Evolutionary conservation across 2,797 vertebrate genomes (phyloP).

Genomic region (Selene dorsalis): DNA sequence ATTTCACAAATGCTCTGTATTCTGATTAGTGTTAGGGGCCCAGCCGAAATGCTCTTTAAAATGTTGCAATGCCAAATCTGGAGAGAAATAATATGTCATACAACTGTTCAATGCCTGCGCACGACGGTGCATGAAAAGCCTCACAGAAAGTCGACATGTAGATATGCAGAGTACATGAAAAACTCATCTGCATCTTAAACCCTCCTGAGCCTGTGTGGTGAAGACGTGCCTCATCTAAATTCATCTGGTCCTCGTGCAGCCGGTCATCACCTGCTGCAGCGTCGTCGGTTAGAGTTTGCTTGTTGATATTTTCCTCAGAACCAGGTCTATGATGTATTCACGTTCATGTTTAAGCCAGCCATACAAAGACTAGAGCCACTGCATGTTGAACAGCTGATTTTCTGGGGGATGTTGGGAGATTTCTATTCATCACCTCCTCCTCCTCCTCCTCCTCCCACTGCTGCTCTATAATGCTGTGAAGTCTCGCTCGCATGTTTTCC

Average conservation of each 20-base stretch:
- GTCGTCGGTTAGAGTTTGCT: slow-evolving; percentile 15
- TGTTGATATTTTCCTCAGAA: slow-evolving; percentile 38
- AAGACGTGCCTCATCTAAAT: slow-evolving; percentile 38
- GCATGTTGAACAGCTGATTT: slow-evolving; percentile 62
- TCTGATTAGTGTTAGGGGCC: slow-evolving; percentile 41
- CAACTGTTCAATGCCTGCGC: slow-evolving; percentile 41
- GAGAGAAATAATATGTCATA: slow-evolving; percentile 41
- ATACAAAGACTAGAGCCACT: slow-evolving; percentile 12
- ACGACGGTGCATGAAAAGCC: slow-evolving; percentile 27
- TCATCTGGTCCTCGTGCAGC: slow-evolving; percentile 42
- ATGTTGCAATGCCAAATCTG: slow-evolving; percentile 16
- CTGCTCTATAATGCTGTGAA: slow-evolving; percentile 53
- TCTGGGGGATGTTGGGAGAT: slow-evolving; percentile 56
- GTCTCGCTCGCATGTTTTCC: slow-evolving; percentile 56
- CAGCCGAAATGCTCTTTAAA: slow-evolving; percentile 23
- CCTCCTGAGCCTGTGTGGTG: slow-evolving; percentile 1
- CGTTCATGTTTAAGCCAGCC: slow-evolving; percentile 29
- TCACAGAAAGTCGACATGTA: background rate
- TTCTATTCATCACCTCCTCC: slow-evolving; percentile 57
- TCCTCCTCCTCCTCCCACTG: slow-evolving; percentile 33
- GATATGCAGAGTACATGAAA: slow-evolving; percentile 10
- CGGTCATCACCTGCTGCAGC: slow-evolving; percentile 43
- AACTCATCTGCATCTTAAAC: slow-evolving; percentile 5
- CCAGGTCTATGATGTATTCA: slow-evolving; percentile 36
- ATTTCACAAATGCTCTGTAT: slow-evolving; percentile 51